Evolutionary conservation across 92 coral and sea anemone genomes (phyloP), one percentile per base, ranked within the genome.

Genomic region (Diadumene lineata): DNA sequence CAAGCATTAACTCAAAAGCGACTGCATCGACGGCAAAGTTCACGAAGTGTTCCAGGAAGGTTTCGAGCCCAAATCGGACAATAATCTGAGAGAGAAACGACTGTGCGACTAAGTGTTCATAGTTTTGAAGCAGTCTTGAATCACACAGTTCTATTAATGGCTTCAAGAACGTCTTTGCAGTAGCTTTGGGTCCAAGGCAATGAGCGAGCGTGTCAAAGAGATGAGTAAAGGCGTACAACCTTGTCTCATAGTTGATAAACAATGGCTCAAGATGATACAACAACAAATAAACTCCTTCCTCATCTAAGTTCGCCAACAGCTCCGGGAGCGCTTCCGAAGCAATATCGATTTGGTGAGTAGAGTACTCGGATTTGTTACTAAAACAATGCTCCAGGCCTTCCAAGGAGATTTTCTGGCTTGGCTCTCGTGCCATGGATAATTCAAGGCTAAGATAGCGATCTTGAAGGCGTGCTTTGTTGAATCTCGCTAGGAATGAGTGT

Each of bases 11-110:
- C 70, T 88, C 87, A 28, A 88, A 88, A 43, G 93, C 92, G 27
- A 92, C 88, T 19, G 99, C 99, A 68, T 96, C 99, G 13, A 96
- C 91, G 16, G 89, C 90, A 33, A 89, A 92, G 64, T 83, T 86
- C 43, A 92, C 87, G 71, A 96, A 92, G 74, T 92, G 92, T 30
- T 75, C 80, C 75, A 92, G 62, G 82, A 96, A 96, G 4, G 82
- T 84, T 44, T 96, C 97, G 46, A 92, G 56, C 22, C 97, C 91
- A 76, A 92, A 96, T 13, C 99, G 97, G 69, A 96, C 94, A 57
- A 92, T 96, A 48, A 92, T 76, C 82, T 96, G 97, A 23, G 99
- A 96, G 17, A 96, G 62, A 58, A 89, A 92, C 23, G 83, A 72
- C 75, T 92, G 97, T 30, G 85, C 83, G 18, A 78, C 79, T 66